Base-by-base conservation (phyloP, 2,113 vertebrate species). In the Camelus dromedarius region DNA sequence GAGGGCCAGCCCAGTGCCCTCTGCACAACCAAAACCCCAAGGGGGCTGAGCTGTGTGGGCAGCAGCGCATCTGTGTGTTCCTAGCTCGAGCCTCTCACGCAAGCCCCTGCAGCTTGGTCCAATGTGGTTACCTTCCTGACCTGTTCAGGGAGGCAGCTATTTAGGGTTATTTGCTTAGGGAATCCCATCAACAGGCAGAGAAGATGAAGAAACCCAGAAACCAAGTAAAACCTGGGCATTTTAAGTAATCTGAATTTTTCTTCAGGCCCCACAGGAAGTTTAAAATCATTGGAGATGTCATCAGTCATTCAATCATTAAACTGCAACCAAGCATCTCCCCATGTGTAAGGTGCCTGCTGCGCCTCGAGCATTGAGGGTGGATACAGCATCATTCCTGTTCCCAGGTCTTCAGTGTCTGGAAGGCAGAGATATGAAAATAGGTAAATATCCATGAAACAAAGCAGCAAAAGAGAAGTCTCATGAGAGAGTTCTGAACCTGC, bases 231-330 rank as follows among this genome's bases (percentile, higher is more conserved):
- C 30, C 60, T 77, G 35, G 35, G 24, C 32, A 88, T 77, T 62
- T 58, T 38, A 62, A 73, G 16, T 50, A 6, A 89, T 79, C 52
- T 54, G 5, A 62, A 64, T 73, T 80, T 64, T 32, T 72, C 64
- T 60, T 26, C n/a, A 66, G 46, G 54, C 16, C 35, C 32, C 42
- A 60, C 9, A 60, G n/a, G 28, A 76, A 69, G 15, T 87, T 82
- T 67, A 92, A 92, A 88, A 79, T 35, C 92, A 58, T 7, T 58
- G 46, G 82, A 73, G 11, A 90, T 48, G 80, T 46, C 69, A 10
- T 26, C 84, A 52, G 50, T 66, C 58, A 60, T 89, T 75, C 13
- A 8, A 8, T 48, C 70, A 35, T 56, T 24, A 46, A 80, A 54
- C 32, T 38, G 32, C 30, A 58, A 6, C 48, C 2, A 0, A 89